phyloP scores from a whole-genome alignment of 2,797 vertebrate species.

The Salmo trutta region DNA sequence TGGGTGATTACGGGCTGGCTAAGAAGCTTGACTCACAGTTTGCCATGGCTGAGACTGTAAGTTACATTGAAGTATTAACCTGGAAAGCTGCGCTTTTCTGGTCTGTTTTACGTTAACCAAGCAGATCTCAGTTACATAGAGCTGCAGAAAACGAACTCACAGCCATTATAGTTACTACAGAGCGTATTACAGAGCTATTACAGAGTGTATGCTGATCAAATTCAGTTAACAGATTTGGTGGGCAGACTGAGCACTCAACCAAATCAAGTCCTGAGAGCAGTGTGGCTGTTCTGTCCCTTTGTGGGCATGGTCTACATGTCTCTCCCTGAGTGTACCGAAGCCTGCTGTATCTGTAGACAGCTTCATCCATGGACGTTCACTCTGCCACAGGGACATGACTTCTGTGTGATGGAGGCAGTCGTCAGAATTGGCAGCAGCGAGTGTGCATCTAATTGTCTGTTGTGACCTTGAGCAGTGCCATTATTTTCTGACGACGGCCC shows the following conservation, averaged over 20 bases:
- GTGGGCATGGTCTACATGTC: not conserved
- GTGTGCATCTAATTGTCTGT: conserved; percentile 8
- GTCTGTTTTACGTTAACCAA: not conserved
- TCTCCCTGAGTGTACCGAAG: not conserved
- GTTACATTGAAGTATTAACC: conserved; percentile 45
- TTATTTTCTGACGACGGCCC: conserved; percentile 22
- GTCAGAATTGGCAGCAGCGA: not conserved
- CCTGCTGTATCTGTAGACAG: conserved; percentile 8
- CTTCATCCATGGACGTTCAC: not conserved
- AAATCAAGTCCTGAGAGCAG: not conserved
- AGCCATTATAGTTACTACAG: not conserved
- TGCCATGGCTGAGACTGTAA: conserved; percentile 97
- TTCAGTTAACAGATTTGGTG: not conserved
- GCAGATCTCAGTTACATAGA: not conserved
- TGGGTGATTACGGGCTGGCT: conserved; percentile 96
- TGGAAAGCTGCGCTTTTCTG: not conserved
- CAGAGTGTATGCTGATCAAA: not conserved
- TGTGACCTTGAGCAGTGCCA: conserved; percentile 25
- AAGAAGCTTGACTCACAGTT: conserved; percentile 95
- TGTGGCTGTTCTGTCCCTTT: not conserved
- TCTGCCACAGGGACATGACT: conserved; percentile 3
- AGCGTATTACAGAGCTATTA: not conserved
- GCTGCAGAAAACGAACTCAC: not conserved
- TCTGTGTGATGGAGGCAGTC: conserved; percentile 10
- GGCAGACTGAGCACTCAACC: not conserved